Conservation (phyloP, 1,140 invertebrate species). For the Drosophila mayri region DNA sequence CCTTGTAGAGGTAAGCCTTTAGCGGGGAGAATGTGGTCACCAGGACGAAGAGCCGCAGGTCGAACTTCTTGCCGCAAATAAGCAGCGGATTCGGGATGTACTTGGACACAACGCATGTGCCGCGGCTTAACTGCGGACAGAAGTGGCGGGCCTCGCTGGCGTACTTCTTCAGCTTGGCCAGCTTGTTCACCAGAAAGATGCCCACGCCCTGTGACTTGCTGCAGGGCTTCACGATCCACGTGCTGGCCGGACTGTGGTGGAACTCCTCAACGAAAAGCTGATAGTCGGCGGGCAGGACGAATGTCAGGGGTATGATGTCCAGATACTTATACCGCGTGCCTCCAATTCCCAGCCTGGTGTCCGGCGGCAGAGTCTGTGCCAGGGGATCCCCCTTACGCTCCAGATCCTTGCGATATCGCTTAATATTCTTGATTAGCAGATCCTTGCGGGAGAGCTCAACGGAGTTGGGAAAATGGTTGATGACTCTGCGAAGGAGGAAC, state of each 20-base stretch:
- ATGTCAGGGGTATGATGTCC: slow-evolving; percentile 97
- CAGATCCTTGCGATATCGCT: slow-evolving; percentile 95
- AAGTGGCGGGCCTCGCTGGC: slow-evolving; percentile 91
- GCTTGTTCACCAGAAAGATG: slow-evolving; percentile 95
- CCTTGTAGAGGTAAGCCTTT: slow-evolving; percentile 93
- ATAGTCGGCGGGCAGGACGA: slow-evolving; percentile 96
- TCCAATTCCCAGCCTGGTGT: slow-evolving; percentile 88
- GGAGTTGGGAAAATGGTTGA: slow-evolving; percentile 97
- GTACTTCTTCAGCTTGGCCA: slow-evolving; percentile 95
- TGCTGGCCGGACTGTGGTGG: slow-evolving; percentile 94
- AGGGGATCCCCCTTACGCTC: slow-evolving; percentile 95
- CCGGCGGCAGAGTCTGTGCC: slow-evolving; percentile 88
- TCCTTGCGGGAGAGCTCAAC: slow-evolving; percentile 98
- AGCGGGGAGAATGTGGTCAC: slow-evolving; percentile 93
- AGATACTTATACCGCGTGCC: slow-evolving; percentile 91
- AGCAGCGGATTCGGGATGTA: slow-evolving; percentile 95
- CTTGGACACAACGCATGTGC: slow-evolving; percentile 94
- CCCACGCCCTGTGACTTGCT: slow-evolving; percentile 95
- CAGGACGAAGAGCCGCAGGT: slow-evolving; percentile 93
- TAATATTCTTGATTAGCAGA: slow-evolving; percentile 97
- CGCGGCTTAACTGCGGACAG: slow-evolving; percentile 91
- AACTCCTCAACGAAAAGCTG: slow-evolving; percentile 98
- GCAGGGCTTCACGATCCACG: slow-evolving; percentile 99
- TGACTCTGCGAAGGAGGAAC: slow-evolving; percentile 85
- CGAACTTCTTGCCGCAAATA: slow-evolving; percentile 95